Conservation (phyloP, 2,113 vertebrate genomes). For the Brevimyrus niger region DNA sequence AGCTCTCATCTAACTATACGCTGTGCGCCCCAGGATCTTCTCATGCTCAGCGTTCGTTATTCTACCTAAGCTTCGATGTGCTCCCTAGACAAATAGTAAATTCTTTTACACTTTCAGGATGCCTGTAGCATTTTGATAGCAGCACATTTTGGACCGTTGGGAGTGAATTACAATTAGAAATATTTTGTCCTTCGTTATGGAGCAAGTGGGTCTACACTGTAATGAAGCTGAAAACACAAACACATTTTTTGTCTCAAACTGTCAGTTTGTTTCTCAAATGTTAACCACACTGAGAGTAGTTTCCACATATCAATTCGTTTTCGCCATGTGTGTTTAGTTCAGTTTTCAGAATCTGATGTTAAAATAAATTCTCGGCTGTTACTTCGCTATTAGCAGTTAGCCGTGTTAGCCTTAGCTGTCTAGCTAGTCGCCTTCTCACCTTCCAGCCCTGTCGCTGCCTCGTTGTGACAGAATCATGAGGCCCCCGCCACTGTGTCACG, state of each 20-base stretch:
- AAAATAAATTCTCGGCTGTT: neutral
- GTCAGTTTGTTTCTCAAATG: neutral
- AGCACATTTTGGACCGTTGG: neutral
- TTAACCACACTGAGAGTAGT: neutral
- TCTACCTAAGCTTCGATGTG: neutral
- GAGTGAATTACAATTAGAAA: neutral
- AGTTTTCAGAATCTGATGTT: neutral
- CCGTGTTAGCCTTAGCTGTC: neutral
- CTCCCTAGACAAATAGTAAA: neutral
- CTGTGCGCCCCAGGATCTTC: neutral
- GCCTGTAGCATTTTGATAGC: neutral
- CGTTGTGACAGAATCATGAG: neutral
- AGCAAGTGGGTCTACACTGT: neutral
- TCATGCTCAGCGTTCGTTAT: neutral
- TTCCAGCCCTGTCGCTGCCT: neutral
- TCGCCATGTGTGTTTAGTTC: neutral
- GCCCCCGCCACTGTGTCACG: neutral
- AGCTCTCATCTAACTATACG: neutral
- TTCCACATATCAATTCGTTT: neutral
- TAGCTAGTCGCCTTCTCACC: neutral
- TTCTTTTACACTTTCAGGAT: neutral
- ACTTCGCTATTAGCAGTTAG: neutral
- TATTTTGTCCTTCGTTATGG: neutral
- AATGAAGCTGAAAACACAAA: neutral
- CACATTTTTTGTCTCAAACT: neutral